Conservation (phyloP, 2,113 vertebrate genomes). For the Solea senegalensis region DNA sequence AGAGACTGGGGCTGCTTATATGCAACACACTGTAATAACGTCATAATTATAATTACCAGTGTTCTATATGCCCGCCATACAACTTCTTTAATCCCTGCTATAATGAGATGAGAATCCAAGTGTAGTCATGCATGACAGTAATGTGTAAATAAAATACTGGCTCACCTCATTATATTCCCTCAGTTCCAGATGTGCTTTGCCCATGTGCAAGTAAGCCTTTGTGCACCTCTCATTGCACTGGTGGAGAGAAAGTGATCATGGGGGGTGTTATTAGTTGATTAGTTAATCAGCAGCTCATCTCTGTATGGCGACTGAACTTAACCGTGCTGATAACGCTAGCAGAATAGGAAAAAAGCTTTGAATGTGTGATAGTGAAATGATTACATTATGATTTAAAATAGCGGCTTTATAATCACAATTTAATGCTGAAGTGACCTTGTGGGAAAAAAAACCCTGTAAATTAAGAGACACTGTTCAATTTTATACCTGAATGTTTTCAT, state of each 20-base stretch:
- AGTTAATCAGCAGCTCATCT: conserved; percentile 16
- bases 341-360: conserved; percentile 10
- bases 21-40: background rate
- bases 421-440: background rate
- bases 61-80: background rate
- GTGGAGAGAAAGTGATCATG: conserved; percentile 45
- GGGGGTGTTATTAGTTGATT: conserved; percentile 5
- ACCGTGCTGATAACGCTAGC: background rate
- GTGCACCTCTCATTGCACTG: conserved; percentile 89
- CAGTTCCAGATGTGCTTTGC: conserved; percentile 85
- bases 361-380: background rate
- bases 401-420: conserved; percentile 4
- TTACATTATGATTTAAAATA: background rate
- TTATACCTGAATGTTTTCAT: background rate
- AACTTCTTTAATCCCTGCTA: background rate
- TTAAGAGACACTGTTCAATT: too few relatives aligned
- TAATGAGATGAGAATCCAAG: background rate
- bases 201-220: conserved; percentile 92
- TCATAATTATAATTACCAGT: background rate
- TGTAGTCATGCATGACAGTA: background rate
- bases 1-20: background rate
- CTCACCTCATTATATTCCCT: conserved; percentile 85
- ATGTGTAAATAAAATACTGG: background rate
- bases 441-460: background rate
- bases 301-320: conserved; percentile 22